A percentile compares a stretch with the other conserved stretches of the same genome.
These are phyloP conservation scores for Antitype chi DNA, from an alignment of 2,888 invertebrate species.

Conservation along the genomic window DNA sequence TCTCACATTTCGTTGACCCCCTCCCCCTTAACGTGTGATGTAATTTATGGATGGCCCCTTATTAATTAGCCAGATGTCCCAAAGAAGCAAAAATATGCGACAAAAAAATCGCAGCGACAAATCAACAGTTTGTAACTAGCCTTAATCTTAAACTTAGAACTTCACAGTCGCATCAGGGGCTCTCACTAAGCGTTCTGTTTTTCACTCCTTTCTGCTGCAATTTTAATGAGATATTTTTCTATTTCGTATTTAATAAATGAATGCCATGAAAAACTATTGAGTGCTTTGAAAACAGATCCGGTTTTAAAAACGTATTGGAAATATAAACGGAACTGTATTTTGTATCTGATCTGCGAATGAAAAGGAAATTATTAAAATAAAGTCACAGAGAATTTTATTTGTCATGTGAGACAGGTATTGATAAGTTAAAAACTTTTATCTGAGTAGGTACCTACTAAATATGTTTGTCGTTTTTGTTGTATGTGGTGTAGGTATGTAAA, in stretches of 20 bases:
- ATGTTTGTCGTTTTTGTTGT: not conserved
- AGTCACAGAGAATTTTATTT: constrained; percentile 16
- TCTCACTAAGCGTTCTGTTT: constrained; percentile 63
- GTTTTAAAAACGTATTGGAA: constrained; percentile 18
- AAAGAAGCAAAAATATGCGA: fast-evolving
- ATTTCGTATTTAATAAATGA: constrained; percentile 64
- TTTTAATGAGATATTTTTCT: constrained; percentile 72
- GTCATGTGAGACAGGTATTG: not conserved
- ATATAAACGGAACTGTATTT: constrained; percentile 1
- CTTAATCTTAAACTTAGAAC: constrained; percentile 50
- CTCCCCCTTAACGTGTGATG: too few relatives aligned
- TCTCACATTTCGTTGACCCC: too few relatives aligned
- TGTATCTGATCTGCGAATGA: constrained; percentile 8
- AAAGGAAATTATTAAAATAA: not conserved
- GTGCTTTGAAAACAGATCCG: constrained; percentile 33
- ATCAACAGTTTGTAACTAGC: constrained; percentile 8
- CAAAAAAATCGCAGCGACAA: constrained; percentile 34
- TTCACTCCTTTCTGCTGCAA: constrained; percentile 50
- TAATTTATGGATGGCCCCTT: too few relatives aligned
- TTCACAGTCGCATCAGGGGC: constrained; percentile 48
- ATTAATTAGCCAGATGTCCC: not conserved
- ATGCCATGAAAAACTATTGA: constrained; percentile 60
- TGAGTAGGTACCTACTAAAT: not conserved
- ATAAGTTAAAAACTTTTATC: not conserved
- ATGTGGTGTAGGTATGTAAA: too few relatives aligned